phyloP scores from a whole-genome alignment of 23 tunicate species.

The Aplidium turbinatum region DNA sequence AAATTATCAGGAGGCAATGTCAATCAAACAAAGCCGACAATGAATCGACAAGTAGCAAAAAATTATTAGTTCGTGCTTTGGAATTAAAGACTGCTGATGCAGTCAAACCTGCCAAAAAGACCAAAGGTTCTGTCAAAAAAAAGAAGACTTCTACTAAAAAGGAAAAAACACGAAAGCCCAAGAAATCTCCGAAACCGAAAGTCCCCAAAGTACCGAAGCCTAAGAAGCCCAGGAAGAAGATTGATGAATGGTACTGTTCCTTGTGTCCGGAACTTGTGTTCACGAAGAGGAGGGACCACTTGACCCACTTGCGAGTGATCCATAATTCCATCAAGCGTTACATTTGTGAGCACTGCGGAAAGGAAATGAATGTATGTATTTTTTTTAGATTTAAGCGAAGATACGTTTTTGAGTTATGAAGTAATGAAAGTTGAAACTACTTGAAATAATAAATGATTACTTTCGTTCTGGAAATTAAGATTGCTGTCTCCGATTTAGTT shows the following conservation, averaged over 20 bases:
- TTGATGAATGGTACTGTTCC: constrained; percentile 44
- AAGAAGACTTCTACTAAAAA: not conserved
- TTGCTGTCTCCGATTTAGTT: no score
- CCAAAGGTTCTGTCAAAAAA: no score
- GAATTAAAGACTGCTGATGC: no score
- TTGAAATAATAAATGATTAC: no score
- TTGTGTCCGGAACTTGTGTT: constrained; percentile 55
- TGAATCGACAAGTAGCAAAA: no score
- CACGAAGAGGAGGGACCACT: constrained; percentile 56
- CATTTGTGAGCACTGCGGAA: constrained; percentile 62
- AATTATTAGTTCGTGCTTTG: no score
- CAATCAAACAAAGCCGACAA: not conserved
- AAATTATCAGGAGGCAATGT: constrained; percentile 3
- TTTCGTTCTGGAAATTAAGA: no score
- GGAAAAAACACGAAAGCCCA: constrained; percentile 5
- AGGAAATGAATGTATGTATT: constrained; percentile 51
- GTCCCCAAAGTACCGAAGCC: not conserved
- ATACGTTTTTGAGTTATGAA: not conserved
- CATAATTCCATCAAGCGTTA: constrained; percentile 47
- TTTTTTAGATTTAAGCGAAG: no score
- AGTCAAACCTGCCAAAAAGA: no score
- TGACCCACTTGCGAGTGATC: constrained; percentile 26
- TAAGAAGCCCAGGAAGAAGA: not conserved
- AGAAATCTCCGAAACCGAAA: not conserved
- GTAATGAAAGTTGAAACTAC: no score